phyloP scores from a whole-genome alignment of 2,113 vertebrate genomes.

The Poeciliopsis occidentalis region DNA sequence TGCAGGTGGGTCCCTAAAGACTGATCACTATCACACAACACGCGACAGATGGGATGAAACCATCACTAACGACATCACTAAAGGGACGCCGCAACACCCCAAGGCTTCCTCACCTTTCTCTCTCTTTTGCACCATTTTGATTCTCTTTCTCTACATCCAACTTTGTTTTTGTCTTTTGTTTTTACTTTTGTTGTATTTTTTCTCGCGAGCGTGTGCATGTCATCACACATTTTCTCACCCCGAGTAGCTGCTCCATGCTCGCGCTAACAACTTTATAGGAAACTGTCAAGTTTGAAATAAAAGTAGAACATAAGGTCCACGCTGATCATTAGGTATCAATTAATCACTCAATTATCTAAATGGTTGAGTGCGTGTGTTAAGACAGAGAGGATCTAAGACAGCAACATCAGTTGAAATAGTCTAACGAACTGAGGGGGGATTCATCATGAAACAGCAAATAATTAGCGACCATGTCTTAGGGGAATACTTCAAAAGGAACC shows the following conservation, averaged over 20 bases:
- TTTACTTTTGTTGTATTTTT: neutral
- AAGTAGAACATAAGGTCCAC: constrained; percentile 76
- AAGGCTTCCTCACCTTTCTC: constrained; percentile 27
- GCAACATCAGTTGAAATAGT: constrained; percentile 79
- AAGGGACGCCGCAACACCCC: constrained; percentile 39
- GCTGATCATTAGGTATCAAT: constrained; percentile 79
- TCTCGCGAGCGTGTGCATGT: neutral
- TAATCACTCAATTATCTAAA: constrained; percentile 81
- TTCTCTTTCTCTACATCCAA: constrained; percentile 5
- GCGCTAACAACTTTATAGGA: constrained; percentile 59
- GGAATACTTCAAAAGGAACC: constrained; percentile 79
- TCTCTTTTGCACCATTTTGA: neutral
- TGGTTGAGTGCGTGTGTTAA: constrained; percentile 49
- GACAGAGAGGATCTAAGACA: constrained; percentile 74
- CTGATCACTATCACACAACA: constrained; percentile 73
- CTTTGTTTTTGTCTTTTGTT: neutral
- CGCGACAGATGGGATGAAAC: constrained; percentile 64
- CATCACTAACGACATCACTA: constrained; percentile 54
- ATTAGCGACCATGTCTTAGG: constrained; percentile 79
- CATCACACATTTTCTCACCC: constrained; percentile 4
- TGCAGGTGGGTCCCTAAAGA: constrained; percentile 68
- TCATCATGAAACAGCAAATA: constrained; percentile 79
- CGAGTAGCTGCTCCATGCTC: constrained; percentile 17
- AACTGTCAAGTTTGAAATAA: constrained; percentile 69
- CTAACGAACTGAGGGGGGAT: constrained; percentile 80